A percentile compares a stretch with the other conserved stretches of the same genome.
Conservation (phyloP, 2,113 vertebrate species). For the Motacilla tschutschensis region DNA sequence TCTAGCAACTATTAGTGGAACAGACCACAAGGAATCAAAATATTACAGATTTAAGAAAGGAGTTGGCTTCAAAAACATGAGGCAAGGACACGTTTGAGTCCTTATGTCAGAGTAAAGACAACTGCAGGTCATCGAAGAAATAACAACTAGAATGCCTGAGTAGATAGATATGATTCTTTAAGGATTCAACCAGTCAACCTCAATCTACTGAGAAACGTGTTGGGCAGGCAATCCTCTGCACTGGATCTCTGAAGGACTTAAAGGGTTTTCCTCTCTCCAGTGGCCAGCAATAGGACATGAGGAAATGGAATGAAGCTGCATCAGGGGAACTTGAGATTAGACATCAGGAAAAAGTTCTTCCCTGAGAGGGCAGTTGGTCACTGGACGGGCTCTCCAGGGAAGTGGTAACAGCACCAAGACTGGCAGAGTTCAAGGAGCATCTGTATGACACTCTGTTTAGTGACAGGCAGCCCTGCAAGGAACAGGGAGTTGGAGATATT, state of each 20-base stretch:
- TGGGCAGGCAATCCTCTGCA: background rate
- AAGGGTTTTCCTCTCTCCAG: background rate
- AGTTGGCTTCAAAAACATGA: background rate
- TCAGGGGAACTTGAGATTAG: background rate
- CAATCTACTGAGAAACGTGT: background rate
- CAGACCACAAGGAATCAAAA: background rate
- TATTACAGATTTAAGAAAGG: background rate
- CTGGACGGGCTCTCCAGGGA: background rate
- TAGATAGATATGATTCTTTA: background rate
- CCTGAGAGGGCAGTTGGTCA: too few species aligned
- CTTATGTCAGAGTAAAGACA: background rate
- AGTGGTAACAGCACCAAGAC: background rate
- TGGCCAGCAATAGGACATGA: accelerated
- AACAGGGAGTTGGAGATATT: background rate
- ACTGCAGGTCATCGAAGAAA: background rate
- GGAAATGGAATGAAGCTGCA: background rate
- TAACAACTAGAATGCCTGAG: background rate
- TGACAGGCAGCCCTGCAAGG: background rate
- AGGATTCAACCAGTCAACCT: background rate
- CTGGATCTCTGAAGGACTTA: background rate
- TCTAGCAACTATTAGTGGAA: background rate
- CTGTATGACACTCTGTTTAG: accelerated
- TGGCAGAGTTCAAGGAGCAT: background rate
- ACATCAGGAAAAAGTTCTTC: background rate
- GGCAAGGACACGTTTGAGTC: background rate